Evolutionary conservation across 2,888 invertebrate genomes (phyloP).

Genomic region (Agrotis puta): DNA sequence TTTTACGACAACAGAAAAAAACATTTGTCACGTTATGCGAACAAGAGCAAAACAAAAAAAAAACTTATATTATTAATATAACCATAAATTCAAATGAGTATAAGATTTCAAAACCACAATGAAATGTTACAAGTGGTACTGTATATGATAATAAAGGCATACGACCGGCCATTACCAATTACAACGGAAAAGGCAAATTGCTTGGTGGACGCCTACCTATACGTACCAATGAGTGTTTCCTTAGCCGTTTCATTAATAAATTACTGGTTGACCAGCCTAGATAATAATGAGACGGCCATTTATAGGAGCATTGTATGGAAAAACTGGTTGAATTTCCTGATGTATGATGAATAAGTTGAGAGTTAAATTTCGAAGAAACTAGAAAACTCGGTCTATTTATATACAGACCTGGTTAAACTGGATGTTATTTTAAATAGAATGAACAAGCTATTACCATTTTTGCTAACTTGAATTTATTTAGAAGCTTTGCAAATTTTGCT

Average conservation of each 20-base stretch:
- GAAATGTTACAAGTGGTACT: constrained; percentile 7
- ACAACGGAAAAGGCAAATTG: constrained; percentile 68
- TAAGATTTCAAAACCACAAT: constrained; percentile 21
- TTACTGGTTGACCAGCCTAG: constrained; percentile 40
- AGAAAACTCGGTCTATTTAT: constrained; percentile 2
- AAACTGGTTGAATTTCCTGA: constrained; percentile 11
- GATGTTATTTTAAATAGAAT: background rate
- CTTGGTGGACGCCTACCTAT: constrained; percentile 65
- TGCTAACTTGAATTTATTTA: background rate
- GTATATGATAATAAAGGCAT: constrained; percentile 34
- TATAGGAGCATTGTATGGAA: constrained; percentile 20
- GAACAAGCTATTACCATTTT: background rate
- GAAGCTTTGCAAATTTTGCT: background rate
- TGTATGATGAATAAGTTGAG: background rate
- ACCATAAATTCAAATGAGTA: background rate
- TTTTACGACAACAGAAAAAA: background rate
- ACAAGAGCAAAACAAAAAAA: background rate
- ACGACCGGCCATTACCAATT: constrained; percentile 58
- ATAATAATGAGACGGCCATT: constrained; percentile 15
- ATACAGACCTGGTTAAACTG: background rate
- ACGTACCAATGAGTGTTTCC: constrained; percentile 60
- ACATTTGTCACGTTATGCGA: background rate
- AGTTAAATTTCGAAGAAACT: background rate
- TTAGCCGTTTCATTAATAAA: constrained; percentile 64
- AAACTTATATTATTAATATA: background rate